A percentile compares a stretch with the other conserved stretches of the same genome.
phyloP scores from a whole-genome alignment of 2,113 vertebrate species.

The Alligator mississippiensis region DNA sequence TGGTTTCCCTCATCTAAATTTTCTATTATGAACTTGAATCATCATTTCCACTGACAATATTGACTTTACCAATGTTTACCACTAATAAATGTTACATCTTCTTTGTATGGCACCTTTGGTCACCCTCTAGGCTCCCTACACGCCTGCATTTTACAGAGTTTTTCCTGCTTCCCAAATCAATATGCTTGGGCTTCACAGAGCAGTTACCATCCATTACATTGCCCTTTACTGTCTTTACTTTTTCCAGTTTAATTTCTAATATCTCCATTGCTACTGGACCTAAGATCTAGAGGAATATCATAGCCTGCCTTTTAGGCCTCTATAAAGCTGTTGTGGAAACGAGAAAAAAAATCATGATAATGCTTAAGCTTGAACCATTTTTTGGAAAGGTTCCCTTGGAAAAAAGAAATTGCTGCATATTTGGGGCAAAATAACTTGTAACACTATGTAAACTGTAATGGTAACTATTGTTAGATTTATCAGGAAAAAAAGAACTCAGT shows the following conservation, averaged over 20 bases:
- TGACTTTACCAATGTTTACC: not conserved
- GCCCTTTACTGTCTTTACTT: not conserved
- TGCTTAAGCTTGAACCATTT: constrained; percentile 3
- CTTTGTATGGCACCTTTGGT: not conserved
- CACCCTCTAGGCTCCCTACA: not conserved
- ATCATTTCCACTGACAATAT: not conserved
- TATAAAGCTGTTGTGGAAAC: not conserved
- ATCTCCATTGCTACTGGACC: not conserved
- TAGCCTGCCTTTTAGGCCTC: not conserved
- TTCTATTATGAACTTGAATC: not conserved
- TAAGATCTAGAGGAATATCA: constrained; percentile 28
- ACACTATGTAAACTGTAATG: not conserved
- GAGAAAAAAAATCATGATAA: not conserved
- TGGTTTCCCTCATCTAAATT: not conserved
- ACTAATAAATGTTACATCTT: not conserved
- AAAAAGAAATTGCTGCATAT: not conserved
- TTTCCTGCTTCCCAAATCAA: not conserved
- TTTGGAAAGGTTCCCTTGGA: constrained; percentile 1
- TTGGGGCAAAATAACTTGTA: constrained; percentile 9
- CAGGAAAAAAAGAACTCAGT: not conserved
- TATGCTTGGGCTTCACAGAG: rapidly evolving
- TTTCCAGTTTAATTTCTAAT: not conserved
- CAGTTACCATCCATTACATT: not conserved
- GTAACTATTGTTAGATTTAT: not conserved
- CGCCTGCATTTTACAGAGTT: not conserved